Conservation (phyloP, 2,888 invertebrate genomes). For the Creontiades dilutus region DNA sequence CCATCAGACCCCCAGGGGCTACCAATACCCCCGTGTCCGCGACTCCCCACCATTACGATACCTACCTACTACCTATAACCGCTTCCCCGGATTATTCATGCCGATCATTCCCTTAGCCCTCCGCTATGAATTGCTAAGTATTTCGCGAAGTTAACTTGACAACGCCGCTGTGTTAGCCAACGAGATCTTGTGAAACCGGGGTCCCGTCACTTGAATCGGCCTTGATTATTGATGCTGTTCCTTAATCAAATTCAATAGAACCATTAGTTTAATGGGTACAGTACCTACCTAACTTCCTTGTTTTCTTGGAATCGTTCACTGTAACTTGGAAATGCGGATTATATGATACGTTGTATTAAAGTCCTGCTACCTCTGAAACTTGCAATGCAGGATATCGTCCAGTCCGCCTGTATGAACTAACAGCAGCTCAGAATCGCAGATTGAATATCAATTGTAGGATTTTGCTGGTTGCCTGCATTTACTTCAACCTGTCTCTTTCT, state of each 20-base stretch:
- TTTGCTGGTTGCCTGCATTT: too few relatives aligned
- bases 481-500: too few relatives aligned
- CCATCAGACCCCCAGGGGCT: background rate
- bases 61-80: background rate
- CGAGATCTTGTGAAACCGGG: constrained; percentile 19
- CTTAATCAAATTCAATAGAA: constrained; percentile 16
- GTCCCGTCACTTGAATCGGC: background rate
- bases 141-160: background rate
- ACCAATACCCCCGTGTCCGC: background rate
- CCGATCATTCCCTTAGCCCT: background rate
- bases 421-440: too few relatives aligned
- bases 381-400: too few relatives aligned
- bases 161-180: background rate
- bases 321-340: too few relatives aligned
- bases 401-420: too few relatives aligned
- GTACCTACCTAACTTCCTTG: too few relatives aligned
- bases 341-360: too few relatives aligned
- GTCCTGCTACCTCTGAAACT: too few relatives aligned
- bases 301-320: too few relatives aligned
- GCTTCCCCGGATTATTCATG: background rate
- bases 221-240: constrained; percentile 4
- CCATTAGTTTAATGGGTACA: too few relatives aligned
- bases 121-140: constrained; percentile 21
- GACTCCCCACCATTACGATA: background rate
- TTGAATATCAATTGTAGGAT: too few relatives aligned